Conservation (phyloP, 1,140 invertebrate genomes). For the Drosophila lini region DNA sequence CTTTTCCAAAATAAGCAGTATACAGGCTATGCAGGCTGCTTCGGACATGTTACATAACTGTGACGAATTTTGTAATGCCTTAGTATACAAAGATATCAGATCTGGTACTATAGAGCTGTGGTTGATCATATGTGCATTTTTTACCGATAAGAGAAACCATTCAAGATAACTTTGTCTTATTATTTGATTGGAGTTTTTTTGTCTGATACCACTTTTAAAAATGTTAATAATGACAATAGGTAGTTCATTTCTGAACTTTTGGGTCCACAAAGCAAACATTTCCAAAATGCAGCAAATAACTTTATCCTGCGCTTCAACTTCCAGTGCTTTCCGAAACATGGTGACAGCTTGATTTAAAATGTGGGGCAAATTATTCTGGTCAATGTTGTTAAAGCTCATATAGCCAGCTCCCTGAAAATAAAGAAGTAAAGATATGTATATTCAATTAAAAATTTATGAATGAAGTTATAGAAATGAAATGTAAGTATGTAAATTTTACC, state of each 20-base stretch:
- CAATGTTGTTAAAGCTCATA: conserved; percentile 90
- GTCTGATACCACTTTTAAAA: conserved; percentile 91
- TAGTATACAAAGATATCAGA: conserved; percentile 89
- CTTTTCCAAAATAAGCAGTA: conserved; percentile 88
- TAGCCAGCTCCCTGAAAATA: conserved; percentile 89
- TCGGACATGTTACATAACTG: conserved; percentile 90
- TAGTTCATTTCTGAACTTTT: conserved; percentile 88
- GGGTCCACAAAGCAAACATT: conserved; percentile 92
- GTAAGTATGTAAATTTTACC: not conserved
- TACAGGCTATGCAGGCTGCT: conserved; percentile 90
- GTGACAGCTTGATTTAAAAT: conserved; percentile 88
- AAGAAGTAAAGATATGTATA: not conserved
- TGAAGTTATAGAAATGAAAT: not conserved
- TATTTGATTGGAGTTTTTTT: conserved; percentile 91
- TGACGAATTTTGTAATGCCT: conserved; percentile 87
- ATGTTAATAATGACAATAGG: conserved; percentile 90
- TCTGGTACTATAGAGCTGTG: conserved; percentile 74
- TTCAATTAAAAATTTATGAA: not conserved
- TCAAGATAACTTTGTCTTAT: conserved; percentile 92
- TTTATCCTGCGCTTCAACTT: conserved; percentile 96
- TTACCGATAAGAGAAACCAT: conserved; percentile 88
- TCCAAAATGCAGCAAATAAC: conserved; percentile 92
- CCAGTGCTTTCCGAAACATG: conserved; percentile 91
- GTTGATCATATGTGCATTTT: conserved; percentile 74
- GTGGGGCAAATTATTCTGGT: conserved; percentile 86